Percentiles rank a stretch among this genome's conserved stretches.
phyloP scores from a whole-genome alignment of 2,797 vertebrate species.

The Columba guinea region DNA sequence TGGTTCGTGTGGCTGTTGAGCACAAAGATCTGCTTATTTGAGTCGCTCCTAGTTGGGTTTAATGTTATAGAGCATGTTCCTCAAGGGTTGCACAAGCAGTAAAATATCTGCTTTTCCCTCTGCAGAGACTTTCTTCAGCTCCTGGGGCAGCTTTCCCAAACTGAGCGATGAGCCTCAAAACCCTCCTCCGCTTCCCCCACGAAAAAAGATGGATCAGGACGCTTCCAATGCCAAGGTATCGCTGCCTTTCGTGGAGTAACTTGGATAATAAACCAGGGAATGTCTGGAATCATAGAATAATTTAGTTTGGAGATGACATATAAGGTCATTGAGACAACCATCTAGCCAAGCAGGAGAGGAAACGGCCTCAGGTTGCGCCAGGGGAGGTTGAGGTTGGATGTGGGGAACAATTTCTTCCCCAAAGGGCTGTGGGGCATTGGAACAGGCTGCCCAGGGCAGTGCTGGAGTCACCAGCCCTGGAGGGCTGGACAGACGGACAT shows the following conservation, averaged over 20 bases:
- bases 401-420: too few species aligned
- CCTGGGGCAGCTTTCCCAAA: conserved; percentile 90
- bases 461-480: too few species aligned
- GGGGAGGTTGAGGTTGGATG: too few species aligned
- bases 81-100: background rate
- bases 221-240: conserved; percentile 85
- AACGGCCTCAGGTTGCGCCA: too few species aligned
- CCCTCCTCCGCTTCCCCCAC: conserved; percentile 93
- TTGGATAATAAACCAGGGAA: background rate
- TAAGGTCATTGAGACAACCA: background rate
- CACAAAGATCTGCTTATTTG: background rate
- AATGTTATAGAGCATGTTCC: background rate
- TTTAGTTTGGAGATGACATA: background rate
- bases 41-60: background rate
- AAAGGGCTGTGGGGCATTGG: too few species aligned
- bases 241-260: background rate
- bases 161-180: conserved; percentile 87
- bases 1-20: background rate
- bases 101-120: background rate
- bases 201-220: conserved; percentile 88
- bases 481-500: too few species aligned
- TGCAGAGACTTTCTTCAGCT: conserved; percentile 89
- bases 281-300: background rate
- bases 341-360: background rate
- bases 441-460: too few species aligned